A percentile compares a stretch with the other conserved stretches of the same genome.
Evolutionary conservation across 1,140 invertebrate species (phyloP).

Genomic region (Psilanteris sp.): DNA sequence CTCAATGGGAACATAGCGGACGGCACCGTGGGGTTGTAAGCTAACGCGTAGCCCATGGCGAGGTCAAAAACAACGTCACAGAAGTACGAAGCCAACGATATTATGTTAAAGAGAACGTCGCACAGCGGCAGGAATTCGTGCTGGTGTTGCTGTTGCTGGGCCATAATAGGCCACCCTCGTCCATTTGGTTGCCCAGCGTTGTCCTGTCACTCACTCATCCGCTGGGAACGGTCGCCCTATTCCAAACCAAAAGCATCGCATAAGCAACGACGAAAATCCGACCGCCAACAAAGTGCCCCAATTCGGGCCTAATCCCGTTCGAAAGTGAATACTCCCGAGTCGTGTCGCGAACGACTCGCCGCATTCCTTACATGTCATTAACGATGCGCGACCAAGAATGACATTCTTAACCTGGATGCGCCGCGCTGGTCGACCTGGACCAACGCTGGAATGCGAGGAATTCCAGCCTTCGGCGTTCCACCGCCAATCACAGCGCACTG

Average conservation of each 20-base stretch:
- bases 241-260: not conserved
- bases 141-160: conserved; percentile 76
- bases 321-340: too few relatives aligned
- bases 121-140: conserved; percentile 91
- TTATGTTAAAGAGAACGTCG: conserved; percentile 94
- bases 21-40: conserved; percentile 82
- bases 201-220: conserved; percentile 54
- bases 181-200: conserved; percentile 76
- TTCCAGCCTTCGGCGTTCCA: conserved; percentile 53
- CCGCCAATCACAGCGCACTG: conserved; percentile 34
- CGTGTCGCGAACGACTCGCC: conserved; percentile 66
- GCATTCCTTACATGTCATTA: conserved; percentile 75
- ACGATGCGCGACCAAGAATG: conserved; percentile 68
- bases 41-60: conserved; percentile 90
- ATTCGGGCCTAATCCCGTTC: too few relatives aligned
- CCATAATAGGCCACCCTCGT: conserved; percentile 78
- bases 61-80: conserved; percentile 94
- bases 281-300: too few relatives aligned
- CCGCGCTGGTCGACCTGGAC: conserved; percentile 68
- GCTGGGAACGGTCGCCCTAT: conserved; percentile 7
- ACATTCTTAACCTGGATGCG: conserved; percentile 72
- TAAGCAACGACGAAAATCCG: not conserved
- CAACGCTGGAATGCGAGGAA: conserved; percentile 69
- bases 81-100: conserved; percentile 93
- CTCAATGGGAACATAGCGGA: conserved; percentile 83